Evolutionary conservation across 2,113 vertebrate species (phyloP).

Genomic region (Jacana jacana): DNA sequence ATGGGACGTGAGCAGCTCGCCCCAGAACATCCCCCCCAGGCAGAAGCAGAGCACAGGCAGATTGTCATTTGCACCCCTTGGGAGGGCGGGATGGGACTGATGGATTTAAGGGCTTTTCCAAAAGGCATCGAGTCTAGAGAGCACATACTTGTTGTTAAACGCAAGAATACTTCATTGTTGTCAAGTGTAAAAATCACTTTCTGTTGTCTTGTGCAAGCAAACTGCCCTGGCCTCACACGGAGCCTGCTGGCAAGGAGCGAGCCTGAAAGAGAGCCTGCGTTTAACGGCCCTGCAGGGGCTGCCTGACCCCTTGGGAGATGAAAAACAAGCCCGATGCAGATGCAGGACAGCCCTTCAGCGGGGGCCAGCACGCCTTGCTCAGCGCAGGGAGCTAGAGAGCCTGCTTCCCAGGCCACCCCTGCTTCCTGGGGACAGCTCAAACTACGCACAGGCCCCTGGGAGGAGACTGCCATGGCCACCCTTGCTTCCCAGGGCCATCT

Average conservation of each 20-base stretch:
- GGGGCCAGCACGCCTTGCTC: not conserved
- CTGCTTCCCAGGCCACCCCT: not conserved
- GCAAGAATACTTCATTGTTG: slow-evolving; percentile 13
- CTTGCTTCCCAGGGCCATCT: not conserved
- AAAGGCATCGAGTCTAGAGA: not conserved
- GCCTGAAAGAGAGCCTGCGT: not conserved
- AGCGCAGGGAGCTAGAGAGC: rapidly evolving
- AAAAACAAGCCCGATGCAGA: not conserved
- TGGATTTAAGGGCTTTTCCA: slow-evolving; percentile 1
- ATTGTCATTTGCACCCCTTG: not conserved
- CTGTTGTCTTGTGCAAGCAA: not conserved
- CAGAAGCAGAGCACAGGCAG: not conserved
- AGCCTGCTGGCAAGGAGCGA: slow-evolving; percentile 11
- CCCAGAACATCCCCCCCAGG: slow-evolving; percentile 14
- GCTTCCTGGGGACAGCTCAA: not conserved
- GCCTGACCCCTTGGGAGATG: not conserved
- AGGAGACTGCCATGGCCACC: rapidly evolving
- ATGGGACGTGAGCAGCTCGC: not conserved
- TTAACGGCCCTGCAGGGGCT: not conserved
- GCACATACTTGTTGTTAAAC: not conserved
- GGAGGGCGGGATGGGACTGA: not conserved
- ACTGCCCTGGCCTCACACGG: not conserved
- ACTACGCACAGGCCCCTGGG: not conserved
- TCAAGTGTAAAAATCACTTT: slow-evolving; percentile 42
- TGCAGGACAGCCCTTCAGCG: not conserved